Conservation (phyloP, 2,113 vertebrate species). For the Columba livia region DNA sequence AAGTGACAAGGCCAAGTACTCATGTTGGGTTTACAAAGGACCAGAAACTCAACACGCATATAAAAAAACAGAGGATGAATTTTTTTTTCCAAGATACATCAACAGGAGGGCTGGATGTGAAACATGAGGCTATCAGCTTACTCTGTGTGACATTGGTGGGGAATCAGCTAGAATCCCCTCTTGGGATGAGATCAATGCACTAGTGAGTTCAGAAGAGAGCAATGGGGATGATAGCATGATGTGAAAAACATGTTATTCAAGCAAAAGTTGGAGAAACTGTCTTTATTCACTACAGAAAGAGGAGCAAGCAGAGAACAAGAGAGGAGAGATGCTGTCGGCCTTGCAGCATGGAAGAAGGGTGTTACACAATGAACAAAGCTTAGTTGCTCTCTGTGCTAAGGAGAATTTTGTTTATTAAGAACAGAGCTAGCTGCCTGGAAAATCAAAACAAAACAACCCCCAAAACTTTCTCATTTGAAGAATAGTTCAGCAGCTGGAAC, state of each 20-base stretch:
- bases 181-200: neutral
- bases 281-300: neutral
- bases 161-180: neutral
- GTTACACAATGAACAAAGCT: neutral
- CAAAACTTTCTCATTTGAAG: neutral
- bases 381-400: neutral
- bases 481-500: neutral
- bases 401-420: neutral
- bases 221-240: neutral
- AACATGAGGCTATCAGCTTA: neutral
- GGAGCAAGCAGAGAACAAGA: neutral
- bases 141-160: neutral
- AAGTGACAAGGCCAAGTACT: neutral
- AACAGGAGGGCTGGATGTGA: neutral
- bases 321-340: neutral
- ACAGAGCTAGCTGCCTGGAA: neutral
- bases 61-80: neutral
- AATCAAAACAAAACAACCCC: neutral
- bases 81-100: neutral
- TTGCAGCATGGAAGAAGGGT: neutral
- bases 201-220: neutral
- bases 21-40: neutral
- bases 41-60: neutral
- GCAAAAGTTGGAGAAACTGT: neutral
- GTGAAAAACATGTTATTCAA: neutral